Base-by-base conservation (phyloP, 2,888 invertebrate species). In the Megamerina dolium region DNA sequence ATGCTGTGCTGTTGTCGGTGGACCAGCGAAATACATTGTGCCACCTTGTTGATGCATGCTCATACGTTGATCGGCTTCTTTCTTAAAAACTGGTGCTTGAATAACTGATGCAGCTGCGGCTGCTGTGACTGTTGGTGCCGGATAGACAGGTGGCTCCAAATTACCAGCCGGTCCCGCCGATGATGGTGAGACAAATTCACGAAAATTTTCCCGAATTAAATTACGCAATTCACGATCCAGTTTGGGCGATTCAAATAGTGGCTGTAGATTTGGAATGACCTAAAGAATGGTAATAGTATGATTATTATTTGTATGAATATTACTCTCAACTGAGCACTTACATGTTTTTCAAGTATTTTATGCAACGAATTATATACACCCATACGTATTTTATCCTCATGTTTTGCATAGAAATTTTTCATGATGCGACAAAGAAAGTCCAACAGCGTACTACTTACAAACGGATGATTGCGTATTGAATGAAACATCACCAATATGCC, bases 191-290 rank as follows among this genome's bases (percentile, higher is more conserved):
- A 70, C 64, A 70, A 95, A 95, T 72, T 95, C 94, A 59, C 85
- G 83, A 66, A 96, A 96, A 30, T 87, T 89, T 62, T 92, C 91
- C 52, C 87, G 79, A 30, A 96, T 87, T 71, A 92, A 83, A 48
- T 80, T 79, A 48, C 79, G 71, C 43, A 83, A 64, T 52, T 83
- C 83, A 51, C 75, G 73, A 64, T 83, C 83, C 46, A 83, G 61
- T 58, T 81, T 81, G 5, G 77, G 75, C 66, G 77, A 56, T 70
- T 72, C 62, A 76, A 74, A 58, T 43, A 77, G 67, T 8, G 81
- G 79, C 63, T 77, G 78, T 56, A 82, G 77, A 62, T 81, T 79
- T 59, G 77, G 76, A 72, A 82, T 80, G 54, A 72, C 71, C 72
- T 71, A 39, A 17, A 51, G 48, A 37, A 33, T 3, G n/a, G 6